A percentile compares a stretch with the other conserved stretches of the same genome.
Evolutionary conservation across 2,888 invertebrate genomes (phyloP).

Genomic region (Agrotis puta): DNA sequence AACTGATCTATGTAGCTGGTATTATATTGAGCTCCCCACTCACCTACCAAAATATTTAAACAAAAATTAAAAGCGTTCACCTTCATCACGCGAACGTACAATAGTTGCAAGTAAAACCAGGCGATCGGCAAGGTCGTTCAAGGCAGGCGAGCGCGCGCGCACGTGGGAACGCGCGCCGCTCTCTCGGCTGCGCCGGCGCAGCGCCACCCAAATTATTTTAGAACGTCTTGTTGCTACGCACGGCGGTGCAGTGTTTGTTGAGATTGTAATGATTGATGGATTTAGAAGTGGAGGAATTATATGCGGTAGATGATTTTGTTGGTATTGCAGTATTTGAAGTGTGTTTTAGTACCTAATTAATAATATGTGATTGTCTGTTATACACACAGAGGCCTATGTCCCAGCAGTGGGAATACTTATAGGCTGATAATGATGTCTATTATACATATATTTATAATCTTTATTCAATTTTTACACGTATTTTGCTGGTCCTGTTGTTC

Average conservation of each 20-base stretch:
- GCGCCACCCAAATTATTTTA: conserved; percentile 62
- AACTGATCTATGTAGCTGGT: too few relatives aligned
- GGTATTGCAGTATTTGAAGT: neutral
- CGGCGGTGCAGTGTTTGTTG: conserved; percentile 27
- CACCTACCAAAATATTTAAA: neutral
- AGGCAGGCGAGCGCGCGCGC: conserved; percentile 84
- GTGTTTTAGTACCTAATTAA: neutral
- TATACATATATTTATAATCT: too few relatives aligned
- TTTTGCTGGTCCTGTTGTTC: too few relatives aligned
- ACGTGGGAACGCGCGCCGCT: conserved; percentile 80
- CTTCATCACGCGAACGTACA: conserved; percentile 49
- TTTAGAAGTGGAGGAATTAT: conserved; percentile 1
- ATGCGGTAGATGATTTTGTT: conserved; percentile 8
- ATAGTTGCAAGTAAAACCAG: conserved; percentile 73
- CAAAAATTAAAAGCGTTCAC: conserved; percentile 40
- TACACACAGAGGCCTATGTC: too few relatives aligned
- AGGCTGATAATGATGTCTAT: too few relatives aligned
- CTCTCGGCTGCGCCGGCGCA: conserved; percentile 54
- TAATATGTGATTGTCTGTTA: too few relatives aligned
- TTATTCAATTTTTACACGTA: too few relatives aligned
- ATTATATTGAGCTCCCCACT: too few relatives aligned
- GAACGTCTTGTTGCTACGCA: conserved; percentile 58
- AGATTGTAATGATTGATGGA: conserved; percentile 17
- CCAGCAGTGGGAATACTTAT: too few relatives aligned
- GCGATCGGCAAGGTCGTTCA: conserved; percentile 87